These are phyloP conservation scores for Gonatopus flavifemur DNA, from an alignment of 1,140 invertebrate genomes.

Conservation along the genomic window DNA sequence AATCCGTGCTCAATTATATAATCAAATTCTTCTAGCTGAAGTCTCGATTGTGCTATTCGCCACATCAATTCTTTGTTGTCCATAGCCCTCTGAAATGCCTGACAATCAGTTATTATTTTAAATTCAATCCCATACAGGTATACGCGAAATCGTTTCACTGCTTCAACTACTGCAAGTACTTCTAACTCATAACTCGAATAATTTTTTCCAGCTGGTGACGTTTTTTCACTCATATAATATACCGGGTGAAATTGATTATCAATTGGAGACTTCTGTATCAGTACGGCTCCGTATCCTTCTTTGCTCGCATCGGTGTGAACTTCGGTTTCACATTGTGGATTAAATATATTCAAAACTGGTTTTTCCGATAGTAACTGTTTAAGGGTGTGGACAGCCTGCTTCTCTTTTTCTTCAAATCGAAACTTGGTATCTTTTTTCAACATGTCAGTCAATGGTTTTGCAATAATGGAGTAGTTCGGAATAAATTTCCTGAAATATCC, in stretches of 20 bases:
- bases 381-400: neutral
- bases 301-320: constrained; percentile 6
- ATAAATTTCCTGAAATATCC: neutral
- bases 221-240: neutral
- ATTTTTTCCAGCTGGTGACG: neutral
- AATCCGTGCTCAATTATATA: neutral
- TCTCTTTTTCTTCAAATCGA: neutral
- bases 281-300: neutral
- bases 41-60: neutral
- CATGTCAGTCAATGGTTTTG: neutral
- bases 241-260: neutral
- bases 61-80: neutral
- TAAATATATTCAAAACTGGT: neutral
- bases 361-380: neutral
- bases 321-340: constrained; percentile 2
- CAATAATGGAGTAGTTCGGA: neutral
- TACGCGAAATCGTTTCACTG: neutral
- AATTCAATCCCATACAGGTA: neutral
- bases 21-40: neutral
- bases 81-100: neutral
- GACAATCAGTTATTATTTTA: neutral
- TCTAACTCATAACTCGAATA: constrained; percentile 29
- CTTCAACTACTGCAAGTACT: neutral
- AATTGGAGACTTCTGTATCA: neutral
- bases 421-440: neutral